Evolutionary conservation across 2,797 vertebrate species (phyloP).

Genomic region (Platyrinchus mystaceus): DNA sequence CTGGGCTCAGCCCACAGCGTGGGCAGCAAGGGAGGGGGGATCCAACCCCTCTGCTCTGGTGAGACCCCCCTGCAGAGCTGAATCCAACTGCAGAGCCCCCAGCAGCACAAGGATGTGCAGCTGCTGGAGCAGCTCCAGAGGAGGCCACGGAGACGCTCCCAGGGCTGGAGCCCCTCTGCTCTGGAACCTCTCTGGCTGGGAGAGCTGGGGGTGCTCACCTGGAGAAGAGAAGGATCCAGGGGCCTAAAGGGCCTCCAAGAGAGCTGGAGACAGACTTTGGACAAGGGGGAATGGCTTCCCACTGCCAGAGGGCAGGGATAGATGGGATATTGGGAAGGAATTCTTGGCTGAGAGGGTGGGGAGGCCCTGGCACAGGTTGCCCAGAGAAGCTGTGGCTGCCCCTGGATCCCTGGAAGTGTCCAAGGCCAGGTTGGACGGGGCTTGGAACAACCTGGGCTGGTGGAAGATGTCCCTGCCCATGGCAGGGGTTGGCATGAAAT

Average conservation of each 20-base stretch:
- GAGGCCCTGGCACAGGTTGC: neutral
- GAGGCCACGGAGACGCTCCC: accelerated
- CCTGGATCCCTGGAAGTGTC: neutral
- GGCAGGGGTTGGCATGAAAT: accelerated
- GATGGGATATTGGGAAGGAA: neutral
- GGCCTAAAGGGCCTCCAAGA: neutral
- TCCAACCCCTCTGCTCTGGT: neutral
- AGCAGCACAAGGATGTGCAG: accelerated
- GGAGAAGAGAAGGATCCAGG: neutral
- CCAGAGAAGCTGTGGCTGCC: neutral
- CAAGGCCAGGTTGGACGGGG: accelerated
- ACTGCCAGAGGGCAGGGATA: neutral
- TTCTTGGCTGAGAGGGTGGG: accelerated
- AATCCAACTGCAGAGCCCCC: too few relatives aligned
- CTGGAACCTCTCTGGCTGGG: neutral
- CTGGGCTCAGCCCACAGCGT: neutral
- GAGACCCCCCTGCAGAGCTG: neutral
- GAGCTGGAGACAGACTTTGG: neutral
- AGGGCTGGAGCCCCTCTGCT: neutral
- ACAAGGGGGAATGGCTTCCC: neutral
- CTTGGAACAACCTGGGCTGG: accelerated
- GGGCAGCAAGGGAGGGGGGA: neutral
- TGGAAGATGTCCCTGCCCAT: accelerated
- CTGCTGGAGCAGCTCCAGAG: accelerated
- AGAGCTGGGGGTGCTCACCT: neutral